Conservation (phyloP, 92 coral and sea anemone genomes). For the Epizoanthus rinbou region DNA sequence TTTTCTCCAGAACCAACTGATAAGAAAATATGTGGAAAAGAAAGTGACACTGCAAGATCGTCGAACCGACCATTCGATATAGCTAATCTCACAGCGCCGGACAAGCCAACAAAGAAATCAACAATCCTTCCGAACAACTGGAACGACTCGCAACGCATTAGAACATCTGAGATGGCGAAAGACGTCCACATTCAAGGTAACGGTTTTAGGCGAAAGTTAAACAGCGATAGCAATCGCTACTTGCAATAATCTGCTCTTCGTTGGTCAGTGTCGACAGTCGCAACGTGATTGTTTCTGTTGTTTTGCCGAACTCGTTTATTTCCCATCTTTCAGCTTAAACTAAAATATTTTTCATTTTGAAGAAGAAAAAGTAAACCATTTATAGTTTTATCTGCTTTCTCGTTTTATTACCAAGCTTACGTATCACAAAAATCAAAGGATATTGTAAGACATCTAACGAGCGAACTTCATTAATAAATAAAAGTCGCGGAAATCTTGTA, state of each 20-base stretch:
- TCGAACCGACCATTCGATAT: constrained; percentile 87
- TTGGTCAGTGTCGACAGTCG: constrained; percentile 12
- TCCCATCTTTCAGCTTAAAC: constrained; percentile 35
- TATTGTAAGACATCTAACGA: constrained; percentile 22
- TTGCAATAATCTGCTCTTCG: constrained; percentile 31
- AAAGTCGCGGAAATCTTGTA: constrained; percentile 39
- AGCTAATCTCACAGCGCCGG: constrained; percentile 81
- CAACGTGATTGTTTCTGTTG: constrained; percentile 34
- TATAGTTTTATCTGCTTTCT: neutral
- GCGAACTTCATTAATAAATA: constrained; percentile 44
- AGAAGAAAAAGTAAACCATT: constrained; percentile 27
- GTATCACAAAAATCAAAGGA: constrained; percentile 27
- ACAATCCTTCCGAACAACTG: neutral
- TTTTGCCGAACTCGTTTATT: constrained; percentile 20
- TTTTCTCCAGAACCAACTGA: constrained; percentile 35
- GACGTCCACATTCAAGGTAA: constrained; percentile 29
- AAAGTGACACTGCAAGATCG: constrained; percentile 35
- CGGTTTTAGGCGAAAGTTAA: constrained; percentile 20
- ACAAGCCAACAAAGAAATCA: constrained; percentile 62
- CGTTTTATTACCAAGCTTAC: constrained; percentile 1
- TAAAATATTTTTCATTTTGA: constrained; percentile 24
- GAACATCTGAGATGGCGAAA: neutral
- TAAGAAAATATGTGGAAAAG: constrained; percentile 26
- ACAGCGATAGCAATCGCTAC: constrained; percentile 1
- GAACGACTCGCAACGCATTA: constrained; percentile 14